Evolutionary conservation across 2,888 invertebrate species (phyloP).

Genomic region (Theretra japonica): DNA sequence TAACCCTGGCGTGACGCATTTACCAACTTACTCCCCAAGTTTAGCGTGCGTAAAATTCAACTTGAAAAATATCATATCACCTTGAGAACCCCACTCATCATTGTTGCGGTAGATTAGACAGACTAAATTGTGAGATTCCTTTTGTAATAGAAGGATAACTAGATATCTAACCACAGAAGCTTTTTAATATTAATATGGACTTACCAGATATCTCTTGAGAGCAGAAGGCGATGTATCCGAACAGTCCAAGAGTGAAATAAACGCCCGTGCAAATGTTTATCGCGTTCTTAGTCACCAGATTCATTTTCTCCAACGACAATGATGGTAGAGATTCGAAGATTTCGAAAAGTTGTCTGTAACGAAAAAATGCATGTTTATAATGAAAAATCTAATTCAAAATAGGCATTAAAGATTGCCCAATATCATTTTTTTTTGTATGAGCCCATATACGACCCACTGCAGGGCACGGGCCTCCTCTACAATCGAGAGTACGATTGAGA

Average conservation of each 20-base stretch:
- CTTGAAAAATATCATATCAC: no score
- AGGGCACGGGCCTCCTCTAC: no score
- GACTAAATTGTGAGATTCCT: no score
- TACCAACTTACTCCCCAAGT: no score
- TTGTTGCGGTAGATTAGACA: no score
- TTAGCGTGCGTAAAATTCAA: no score
- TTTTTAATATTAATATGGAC: slow-evolving; percentile 19
- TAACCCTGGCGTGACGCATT: no score
- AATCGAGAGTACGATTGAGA: no score
- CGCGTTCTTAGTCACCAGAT: slow-evolving; percentile 93
- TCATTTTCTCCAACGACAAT: slow-evolving; percentile 94
- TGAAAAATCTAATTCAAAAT: not conserved
- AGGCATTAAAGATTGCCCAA: not conserved
- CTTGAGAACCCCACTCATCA: no score
- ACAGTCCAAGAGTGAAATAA: slow-evolving; percentile 95
- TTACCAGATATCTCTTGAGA: slow-evolving; percentile 89
- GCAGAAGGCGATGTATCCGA: slow-evolving; percentile 96
- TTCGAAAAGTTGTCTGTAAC: slow-evolving; percentile 93
- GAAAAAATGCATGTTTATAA: slow-evolving; percentile 32
- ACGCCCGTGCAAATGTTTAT: slow-evolving; percentile 96
- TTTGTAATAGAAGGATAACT: no score
- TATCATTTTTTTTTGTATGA: no score
- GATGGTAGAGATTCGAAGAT: slow-evolving; percentile 96
- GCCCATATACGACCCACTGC: no score
- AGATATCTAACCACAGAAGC: not conserved